phyloP scores from a whole-genome alignment of 64 coral and sea anemone species.

The Exaiptasia diaphana region DNA sequence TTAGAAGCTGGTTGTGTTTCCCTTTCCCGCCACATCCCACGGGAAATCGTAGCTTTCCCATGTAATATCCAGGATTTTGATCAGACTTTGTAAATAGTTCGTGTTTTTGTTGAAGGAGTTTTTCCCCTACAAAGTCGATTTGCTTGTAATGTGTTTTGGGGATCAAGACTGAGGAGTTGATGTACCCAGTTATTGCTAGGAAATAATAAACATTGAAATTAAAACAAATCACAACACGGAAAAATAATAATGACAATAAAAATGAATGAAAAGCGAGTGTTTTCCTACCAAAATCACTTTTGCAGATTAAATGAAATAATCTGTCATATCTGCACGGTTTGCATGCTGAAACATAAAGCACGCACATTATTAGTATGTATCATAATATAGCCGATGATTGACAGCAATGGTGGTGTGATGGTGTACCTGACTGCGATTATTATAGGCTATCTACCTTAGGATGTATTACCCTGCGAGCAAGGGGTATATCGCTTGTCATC shows the following conservation, averaged over 20 bases:
- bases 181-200: not conserved
- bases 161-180: not conserved
- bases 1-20: not conserved
- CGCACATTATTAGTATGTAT: too few species aligned
- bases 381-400: too few species aligned
- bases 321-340: not conserved
- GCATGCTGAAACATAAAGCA: not conserved
- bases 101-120: not conserved
- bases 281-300: constrained; percentile 21
- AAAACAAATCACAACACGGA: too few species aligned
- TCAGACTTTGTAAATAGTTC: not conserved
- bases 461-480: too few species aligned
- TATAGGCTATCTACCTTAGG: too few species aligned
- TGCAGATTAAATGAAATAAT: constrained; percentile 1
- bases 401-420: too few species aligned
- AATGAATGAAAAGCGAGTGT: not conserved
- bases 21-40: not conserved
- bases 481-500: too few species aligned
- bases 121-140: not conserved
- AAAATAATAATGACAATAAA: not conserved
- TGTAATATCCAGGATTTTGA: not conserved
- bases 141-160: not conserved
- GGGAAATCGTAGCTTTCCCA: not conserved
- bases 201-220: not conserved
- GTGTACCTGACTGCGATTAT: too few species aligned